These are phyloP conservation scores for Cyphomyrus discorhynchus DNA, from an alignment of 2,113 vertebrate species.

Conservation along the genomic window DNA sequence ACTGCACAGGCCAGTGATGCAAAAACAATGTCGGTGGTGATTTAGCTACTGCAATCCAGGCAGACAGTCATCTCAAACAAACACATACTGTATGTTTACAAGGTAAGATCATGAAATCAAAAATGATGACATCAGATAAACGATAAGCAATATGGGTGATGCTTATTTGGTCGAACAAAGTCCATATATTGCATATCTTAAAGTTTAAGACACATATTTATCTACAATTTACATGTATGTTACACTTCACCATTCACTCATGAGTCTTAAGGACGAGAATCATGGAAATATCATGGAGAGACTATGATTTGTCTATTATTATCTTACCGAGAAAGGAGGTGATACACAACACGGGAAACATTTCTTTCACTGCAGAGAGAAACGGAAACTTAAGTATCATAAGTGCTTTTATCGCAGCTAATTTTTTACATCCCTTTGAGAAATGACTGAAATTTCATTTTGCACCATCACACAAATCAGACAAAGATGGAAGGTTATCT, in stretches of 20 bases:
- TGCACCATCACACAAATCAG: not conserved
- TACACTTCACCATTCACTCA: not conserved
- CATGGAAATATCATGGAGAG: not conserved
- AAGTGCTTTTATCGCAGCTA: not conserved
- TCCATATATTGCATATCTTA: not conserved
- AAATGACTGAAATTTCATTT: not conserved
- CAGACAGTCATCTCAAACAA: not conserved
- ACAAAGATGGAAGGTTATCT: not conserved
- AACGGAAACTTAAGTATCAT: not conserved
- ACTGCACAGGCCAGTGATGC: not conserved
- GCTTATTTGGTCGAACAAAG: not conserved
- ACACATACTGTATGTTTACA: not conserved
- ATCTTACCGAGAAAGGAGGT: not conserved
- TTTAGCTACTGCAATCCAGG: not conserved
- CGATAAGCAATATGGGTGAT: not conserved
- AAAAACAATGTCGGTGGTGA: not conserved
- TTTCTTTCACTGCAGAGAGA: not conserved
- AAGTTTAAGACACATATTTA: not conserved
- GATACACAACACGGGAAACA: not conserved
- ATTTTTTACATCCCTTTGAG: not conserved
- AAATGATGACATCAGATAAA: not conserved
- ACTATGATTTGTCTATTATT: not conserved
- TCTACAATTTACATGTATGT: not conserved
- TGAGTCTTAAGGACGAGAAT: not conserved
- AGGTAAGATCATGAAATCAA: not conserved